Evolutionary conservation across 2,888 invertebrate genomes (phyloP).

Genomic region (Hirtodrosophila duncani): DNA sequence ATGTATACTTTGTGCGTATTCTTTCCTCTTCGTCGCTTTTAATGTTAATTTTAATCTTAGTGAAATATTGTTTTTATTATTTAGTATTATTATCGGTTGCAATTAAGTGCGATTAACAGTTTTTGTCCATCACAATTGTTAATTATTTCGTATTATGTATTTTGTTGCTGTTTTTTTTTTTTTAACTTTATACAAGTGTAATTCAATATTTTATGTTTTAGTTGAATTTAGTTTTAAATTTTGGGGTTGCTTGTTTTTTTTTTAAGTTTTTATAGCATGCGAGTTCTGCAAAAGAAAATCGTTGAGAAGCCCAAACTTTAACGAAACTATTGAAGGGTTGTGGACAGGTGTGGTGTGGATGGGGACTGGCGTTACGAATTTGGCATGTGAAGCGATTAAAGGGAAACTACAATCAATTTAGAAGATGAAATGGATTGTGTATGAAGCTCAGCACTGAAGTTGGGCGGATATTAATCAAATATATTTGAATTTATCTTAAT

Average conservation of each 20-base stretch:
- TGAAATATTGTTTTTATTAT: constrained; percentile 16
- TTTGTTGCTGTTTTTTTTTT: constrained; percentile 29
- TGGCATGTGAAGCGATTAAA: background rate
- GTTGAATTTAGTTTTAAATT: constrained; percentile 48
- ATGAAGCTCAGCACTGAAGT: no score
- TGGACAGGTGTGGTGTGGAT: background rate
- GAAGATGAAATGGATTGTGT: no score
- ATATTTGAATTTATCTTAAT: no score
- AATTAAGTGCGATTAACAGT: constrained; percentile 41
- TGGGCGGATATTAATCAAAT: no score
- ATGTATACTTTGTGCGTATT: constrained; percentile 23
- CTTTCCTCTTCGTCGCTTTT: constrained; percentile 29
- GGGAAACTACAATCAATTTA: constrained; percentile 18
- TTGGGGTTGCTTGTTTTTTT: constrained; percentile 47
- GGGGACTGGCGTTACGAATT: background rate
- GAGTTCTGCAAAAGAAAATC: constrained; percentile 70
- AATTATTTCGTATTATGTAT: constrained; percentile 28
- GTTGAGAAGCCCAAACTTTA: constrained; percentile 67
- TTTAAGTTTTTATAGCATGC: constrained; percentile 55
- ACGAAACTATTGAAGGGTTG: constrained; percentile 51
- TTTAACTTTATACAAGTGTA: constrained; percentile 41
- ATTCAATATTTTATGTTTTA: constrained; percentile 48
- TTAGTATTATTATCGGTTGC: constrained; percentile 32
- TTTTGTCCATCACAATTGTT: constrained; percentile 52
- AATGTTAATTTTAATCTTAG: constrained; percentile 19